phyloP scores from a whole-genome alignment of 2,797 vertebrate species.

The Lepus townsendii region DNA sequence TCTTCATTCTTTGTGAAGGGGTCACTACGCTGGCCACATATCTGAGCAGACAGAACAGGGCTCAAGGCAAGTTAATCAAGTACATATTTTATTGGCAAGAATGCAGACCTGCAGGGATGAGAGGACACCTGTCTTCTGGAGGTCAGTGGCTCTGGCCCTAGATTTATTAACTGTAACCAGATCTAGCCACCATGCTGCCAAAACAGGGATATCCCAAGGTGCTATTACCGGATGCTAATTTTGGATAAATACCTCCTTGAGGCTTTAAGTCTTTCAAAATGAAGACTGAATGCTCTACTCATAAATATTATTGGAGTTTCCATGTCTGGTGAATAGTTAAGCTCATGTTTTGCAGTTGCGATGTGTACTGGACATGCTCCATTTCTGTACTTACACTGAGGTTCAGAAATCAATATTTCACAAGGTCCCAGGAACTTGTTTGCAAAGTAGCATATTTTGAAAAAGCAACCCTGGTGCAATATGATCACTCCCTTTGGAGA shows the following conservation, averaged over 20 bases:
- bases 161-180: conserved; percentile 73
- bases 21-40: not conserved
- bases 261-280: conserved; percentile 60
- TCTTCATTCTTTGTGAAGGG: conserved; percentile 19
- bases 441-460: conserved; percentile 70
- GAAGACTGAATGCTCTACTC: conserved; percentile 33
- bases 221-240: conserved; percentile 64
- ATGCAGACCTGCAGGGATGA: conserved; percentile 14
- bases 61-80: conserved; percentile 46
- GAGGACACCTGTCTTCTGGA: conserved; percentile 61
- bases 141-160: conserved; percentile 44
- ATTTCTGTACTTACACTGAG: conserved; percentile 32
- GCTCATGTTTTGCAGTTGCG: conserved; percentile 18
- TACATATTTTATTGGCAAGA: conserved; percentile 23
- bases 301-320: conserved; percentile 45
- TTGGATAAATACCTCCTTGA: conserved; percentile 66
- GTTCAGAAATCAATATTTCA: conserved; percentile 62
- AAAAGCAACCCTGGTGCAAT: conserved; percentile 72
- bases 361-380: not conserved
- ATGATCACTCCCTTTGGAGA: conserved; percentile 68
- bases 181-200: conserved; percentile 62
- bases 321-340: conserved; percentile 43
- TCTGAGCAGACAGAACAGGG: not conserved
- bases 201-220: conserved; percentile 63
- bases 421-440: conserved; percentile 64